Evolutionary conservation across 1,140 invertebrate genomes (phyloP).

Genomic region (Trinorchestia longiramus): DNA sequence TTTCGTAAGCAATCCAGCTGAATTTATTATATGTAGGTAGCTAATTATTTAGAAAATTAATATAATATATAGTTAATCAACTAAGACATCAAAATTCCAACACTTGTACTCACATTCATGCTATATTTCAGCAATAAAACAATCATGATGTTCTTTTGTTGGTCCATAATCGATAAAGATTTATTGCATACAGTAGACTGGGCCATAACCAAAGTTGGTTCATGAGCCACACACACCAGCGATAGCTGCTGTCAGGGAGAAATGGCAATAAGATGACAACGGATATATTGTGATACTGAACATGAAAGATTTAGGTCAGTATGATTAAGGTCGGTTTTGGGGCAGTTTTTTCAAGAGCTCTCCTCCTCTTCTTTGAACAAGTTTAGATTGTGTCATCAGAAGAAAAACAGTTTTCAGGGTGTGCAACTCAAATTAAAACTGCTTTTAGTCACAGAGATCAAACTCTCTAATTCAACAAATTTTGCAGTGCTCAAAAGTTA

Average conservation of each 20-base stretch:
- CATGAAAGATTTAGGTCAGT: background rate
- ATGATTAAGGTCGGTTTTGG: background rate
- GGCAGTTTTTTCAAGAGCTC: background rate
- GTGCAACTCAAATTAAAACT: too few relatives aligned
- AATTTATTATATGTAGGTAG: too few relatives aligned
- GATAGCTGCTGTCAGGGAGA: background rate
- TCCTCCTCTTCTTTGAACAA: background rate
- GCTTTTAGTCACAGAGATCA: too few relatives aligned
- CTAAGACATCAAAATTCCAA: background rate
- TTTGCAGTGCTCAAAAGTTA: too few relatives aligned
- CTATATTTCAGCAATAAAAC: background rate
- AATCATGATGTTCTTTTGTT: background rate
- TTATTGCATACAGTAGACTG: background rate
- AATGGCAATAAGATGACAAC: background rate
- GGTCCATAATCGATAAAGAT: background rate
- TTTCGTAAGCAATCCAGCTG: too few relatives aligned
- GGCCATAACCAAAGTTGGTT: background rate
- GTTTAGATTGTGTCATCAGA: background rate
- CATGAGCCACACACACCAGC: background rate
- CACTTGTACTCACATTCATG: background rate
- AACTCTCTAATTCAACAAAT: too few relatives aligned
- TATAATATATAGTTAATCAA: background rate
- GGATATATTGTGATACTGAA: background rate
- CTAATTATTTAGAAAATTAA: background rate
- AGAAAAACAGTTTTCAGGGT: too few relatives aligned